Evolutionary conservation across 2,888 invertebrate species (phyloP), one percentile per base, ranked within the genome.

Genomic region (Argyra leucocephala): DNA sequence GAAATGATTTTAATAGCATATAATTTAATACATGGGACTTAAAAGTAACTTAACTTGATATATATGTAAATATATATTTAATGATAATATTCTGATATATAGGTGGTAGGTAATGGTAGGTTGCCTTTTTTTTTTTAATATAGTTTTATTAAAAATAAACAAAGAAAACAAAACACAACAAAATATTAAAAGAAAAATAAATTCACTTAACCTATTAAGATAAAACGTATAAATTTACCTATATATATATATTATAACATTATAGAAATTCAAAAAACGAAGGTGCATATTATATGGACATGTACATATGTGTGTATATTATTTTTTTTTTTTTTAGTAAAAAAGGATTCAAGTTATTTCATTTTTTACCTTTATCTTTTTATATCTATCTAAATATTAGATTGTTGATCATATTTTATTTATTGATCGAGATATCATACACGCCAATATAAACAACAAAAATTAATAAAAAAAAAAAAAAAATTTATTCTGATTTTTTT

Each of bases 391-490:
- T 22, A 58, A 21, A 22, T 22, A 22, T 58, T 58, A 22, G n/a
- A n/a, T n/a, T 61, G n/a, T n/a, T 61, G 74, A 76, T 75, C 74
- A 78, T 77, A 74, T 76, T 76, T 73, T 73, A 74, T 74, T 78
- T 77, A 78, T 76, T 76, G 77, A 78, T 78, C 78, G 74, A 74
- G 78, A 78, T 78, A 76, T 73, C 73, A 73, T 73, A 73, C 78
- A 78, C 78, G 78, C 85, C 61, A 61, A 24, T 10, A 37, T 5
- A 37, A 37, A 15, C 5, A 26, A 26, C 26, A 26, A 26, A 26
- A 26, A 26, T 6, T 26, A 26, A 26, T 7, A 26, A 31, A 31
- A 7, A 31, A 31, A 31, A 7, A 31, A 31, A 31, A 12, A 31
- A 31, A 4, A 31, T 31, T 26, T 26, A 26, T 26, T 6, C 9